A percentile compares a stretch with the other conserved stretches of the same genome.
Conservation (phyloP, 2,797 vertebrate genomes). For the Vultur gryphus region DNA sequence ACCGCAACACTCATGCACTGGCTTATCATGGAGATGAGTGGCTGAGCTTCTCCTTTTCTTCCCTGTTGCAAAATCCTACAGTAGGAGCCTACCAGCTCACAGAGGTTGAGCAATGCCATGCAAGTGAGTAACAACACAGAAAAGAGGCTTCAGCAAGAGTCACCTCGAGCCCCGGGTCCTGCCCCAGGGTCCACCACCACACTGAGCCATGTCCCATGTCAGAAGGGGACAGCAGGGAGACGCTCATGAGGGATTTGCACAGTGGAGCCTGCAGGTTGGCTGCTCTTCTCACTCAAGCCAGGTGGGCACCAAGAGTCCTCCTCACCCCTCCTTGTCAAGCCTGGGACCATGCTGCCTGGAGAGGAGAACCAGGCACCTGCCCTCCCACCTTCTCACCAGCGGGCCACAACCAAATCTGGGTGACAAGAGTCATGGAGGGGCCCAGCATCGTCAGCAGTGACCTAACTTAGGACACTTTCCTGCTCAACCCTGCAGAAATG, state of each 20-base stretch:
- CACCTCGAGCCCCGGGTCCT: background rate
- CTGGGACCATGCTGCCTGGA: background rate
- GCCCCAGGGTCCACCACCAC: background rate
- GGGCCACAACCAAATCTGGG: background rate
- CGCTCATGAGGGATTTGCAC: background rate
- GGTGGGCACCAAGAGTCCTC: background rate
- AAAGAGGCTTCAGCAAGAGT: background rate
- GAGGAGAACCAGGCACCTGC: background rate
- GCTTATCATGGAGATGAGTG: background rate
- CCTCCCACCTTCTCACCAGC: background rate
- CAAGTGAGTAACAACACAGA: background rate
- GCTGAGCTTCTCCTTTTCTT: background rate
- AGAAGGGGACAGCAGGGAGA: background rate
- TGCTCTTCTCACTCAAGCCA: background rate
- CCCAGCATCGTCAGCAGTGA: background rate
- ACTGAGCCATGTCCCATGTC: accelerated
- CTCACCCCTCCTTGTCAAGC: background rate
- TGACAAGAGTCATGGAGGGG: background rate
- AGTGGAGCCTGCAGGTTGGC: background rate
- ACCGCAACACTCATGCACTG: background rate
- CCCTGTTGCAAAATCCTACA: background rate
- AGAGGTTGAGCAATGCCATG: background rate
- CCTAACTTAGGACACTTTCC: background rate
- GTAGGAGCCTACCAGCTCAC: background rate
- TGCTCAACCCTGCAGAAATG: background rate